These are phyloP conservation scores for Lordiphosa mommai DNA, from an alignment of 1,140 invertebrate genomes.

Conservation along the genomic window DNA sequence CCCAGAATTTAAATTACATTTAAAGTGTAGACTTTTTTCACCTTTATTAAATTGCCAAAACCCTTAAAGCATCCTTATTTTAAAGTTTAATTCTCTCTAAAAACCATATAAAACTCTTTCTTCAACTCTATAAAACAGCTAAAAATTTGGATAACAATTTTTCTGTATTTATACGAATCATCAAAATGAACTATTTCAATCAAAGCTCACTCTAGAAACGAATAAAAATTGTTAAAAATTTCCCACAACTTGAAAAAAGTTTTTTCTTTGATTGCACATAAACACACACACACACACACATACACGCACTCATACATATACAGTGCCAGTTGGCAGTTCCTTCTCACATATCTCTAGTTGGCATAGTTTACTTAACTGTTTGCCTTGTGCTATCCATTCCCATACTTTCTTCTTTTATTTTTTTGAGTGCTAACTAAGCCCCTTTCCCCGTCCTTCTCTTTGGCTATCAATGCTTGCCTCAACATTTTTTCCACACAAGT, in stretches of 20 bases:
- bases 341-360: constrained; percentile 8
- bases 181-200: constrained; percentile 2
- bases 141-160: too few relatives aligned
- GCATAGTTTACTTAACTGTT: constrained; percentile 11
- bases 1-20: too few relatives aligned
- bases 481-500: constrained; percentile 10
- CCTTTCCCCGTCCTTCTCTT: background rate
- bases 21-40: too few relatives aligned
- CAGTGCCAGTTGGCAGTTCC: constrained; percentile 4
- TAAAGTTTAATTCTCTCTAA: too few relatives aligned
- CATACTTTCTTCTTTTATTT: background rate
- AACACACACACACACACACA: too few relatives aligned
- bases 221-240: background rate
- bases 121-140: too few relatives aligned
- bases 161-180: background rate
- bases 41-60: too few relatives aligned
- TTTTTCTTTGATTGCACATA: constrained; percentile 5
- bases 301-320: too few relatives aligned
- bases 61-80: too few relatives aligned
- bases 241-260: background rate
- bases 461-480: background rate
- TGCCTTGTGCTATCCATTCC: constrained; percentile 1
- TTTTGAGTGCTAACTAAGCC: constrained; percentile 1
- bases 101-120: too few relatives aligned
- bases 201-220: background rate